Evolutionary conservation across 2,113 vertebrate genomes (phyloP), one percentile per base, ranked within the genome.

Genomic region (Mesoclemmys tuberculata): DNA sequence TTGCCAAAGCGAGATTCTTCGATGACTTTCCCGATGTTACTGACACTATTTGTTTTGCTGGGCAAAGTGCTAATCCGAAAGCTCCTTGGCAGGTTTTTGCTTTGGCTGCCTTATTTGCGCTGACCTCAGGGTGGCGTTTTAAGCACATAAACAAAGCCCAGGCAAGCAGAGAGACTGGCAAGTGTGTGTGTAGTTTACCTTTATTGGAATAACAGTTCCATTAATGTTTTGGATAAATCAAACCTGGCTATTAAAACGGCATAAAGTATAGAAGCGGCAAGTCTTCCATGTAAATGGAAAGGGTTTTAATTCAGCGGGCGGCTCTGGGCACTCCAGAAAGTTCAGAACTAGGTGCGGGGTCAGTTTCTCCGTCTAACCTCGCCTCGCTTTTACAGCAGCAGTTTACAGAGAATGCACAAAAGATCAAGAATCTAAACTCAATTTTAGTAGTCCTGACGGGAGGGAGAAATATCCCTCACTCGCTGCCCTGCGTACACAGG

Each of bases 101-200:
- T 74, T 38, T 71, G 64, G 44, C 78, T 94, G 98, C 96, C 94
- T 87, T 98, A 46, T 91, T 44, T 29, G 35, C 46, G 18, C 56
- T 95, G 89, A 96, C 98, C 98, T 98, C 98, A 97, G 96, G 98
- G 98, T 98, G 98, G 98, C 98, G 98, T 97, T 95, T 98, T 49
- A 98, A 96, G 98, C 98, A 98, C 98, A 80, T 97, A 90, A 97
- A 98, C 97, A 95, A 94, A 96, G 91, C 94, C 56, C 24, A 0
- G 51, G 93, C 5, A 22, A 80, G 35, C 74, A 16, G 31, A 52
- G 86, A 88, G 41, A 58, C n/a, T 22, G 88, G 95, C 95, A 61
- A 81, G 87, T 1, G 93, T 85, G 93, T 93, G 87, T 26, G 81
- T 78, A 51, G 94, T 83, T 91, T 92, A 91, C 97, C 97, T 91